A percentile compares a stretch with the other conserved stretches of the same genome.
phyloP scores from a whole-genome alignment of 2,113 vertebrate genomes.

The Paradisaea rubra region DNA sequence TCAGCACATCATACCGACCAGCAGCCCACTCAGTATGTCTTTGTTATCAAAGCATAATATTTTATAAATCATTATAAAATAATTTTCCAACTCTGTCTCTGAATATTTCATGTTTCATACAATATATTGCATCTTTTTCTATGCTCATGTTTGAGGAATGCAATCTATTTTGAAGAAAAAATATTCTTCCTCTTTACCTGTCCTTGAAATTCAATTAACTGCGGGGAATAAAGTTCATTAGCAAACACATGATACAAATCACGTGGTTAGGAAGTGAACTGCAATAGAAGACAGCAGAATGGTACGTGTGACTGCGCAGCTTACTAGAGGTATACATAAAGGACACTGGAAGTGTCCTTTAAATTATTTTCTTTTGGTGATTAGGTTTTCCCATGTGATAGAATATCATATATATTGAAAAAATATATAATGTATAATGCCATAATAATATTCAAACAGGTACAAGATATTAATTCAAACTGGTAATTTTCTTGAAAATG shows the following conservation, averaged over 20 bases:
- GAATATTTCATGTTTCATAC: not conserved
- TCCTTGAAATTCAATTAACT: not conserved
- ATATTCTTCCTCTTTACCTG: not conserved
- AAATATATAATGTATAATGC: not conserved
- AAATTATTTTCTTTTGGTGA: not conserved
- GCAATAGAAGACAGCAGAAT: not conserved
- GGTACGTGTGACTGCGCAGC: rapidly evolving
- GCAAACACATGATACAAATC: not conserved
- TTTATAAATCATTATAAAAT: not conserved
- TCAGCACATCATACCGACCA: not conserved
- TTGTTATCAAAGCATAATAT: not conserved
- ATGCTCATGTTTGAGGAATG: not conserved
- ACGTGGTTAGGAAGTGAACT: not conserved
- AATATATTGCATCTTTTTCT: not conserved
- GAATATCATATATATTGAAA: not conserved
- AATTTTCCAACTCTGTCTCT: not conserved
- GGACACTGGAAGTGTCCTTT: not conserved
- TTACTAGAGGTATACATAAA: not conserved
- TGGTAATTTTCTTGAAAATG: not conserved
- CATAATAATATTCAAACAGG: not conserved
- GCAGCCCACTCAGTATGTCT: not conserved
- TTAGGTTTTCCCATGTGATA: not conserved
- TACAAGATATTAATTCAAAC: not conserved
- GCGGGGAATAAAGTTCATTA: not conserved
- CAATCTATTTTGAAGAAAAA: not conserved